phyloP scores from a whole-genome alignment of 2,888 invertebrate genomes.

The Tuta absoluta region DNA sequence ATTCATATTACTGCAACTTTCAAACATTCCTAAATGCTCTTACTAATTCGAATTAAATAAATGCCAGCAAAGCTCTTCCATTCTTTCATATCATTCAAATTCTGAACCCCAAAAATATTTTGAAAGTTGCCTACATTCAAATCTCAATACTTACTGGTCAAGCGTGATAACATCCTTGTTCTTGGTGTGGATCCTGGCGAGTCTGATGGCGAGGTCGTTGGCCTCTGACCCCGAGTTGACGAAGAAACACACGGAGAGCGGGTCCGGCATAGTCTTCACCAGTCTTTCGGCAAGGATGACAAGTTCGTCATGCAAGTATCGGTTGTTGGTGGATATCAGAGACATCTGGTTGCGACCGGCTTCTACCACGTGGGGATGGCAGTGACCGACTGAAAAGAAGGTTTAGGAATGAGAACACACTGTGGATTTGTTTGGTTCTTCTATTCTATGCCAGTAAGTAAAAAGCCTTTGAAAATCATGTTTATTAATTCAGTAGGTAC shows the following conservation, averaged over 20 bases:
- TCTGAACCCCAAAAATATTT: not conserved
- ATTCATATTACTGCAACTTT: not conserved
- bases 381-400: conserved; percentile 92
- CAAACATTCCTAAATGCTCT: conserved; percentile 21
- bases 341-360: conserved; percentile 96
- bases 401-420: not conserved
- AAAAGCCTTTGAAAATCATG: too few relatives aligned
- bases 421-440: not conserved
- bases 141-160: conserved; percentile 92
- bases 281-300: conserved; percentile 94
- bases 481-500: too few relatives aligned
- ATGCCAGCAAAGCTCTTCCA: conserved; percentile 36
- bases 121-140: not conserved
- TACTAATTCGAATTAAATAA: conserved; percentile 2
- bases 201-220: conserved; percentile 96
- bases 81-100: conserved; percentile 19
- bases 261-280: conserved; percentile 90
- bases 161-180: conserved; percentile 94
- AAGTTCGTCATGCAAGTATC: conserved; percentile 97
- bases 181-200: conserved; percentile 94
- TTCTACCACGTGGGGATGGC: conserved; percentile 95
- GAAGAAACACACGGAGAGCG: conserved; percentile 95
- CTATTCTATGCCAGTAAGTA: not conserved
- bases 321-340: conserved; percentile 95
- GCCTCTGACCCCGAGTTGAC: conserved; percentile 99